A percentile compares a stretch with the other conserved stretches of the same genome.
Conservation (phyloP, 1,140 invertebrate genomes). For the Bombyx mori region DNA sequence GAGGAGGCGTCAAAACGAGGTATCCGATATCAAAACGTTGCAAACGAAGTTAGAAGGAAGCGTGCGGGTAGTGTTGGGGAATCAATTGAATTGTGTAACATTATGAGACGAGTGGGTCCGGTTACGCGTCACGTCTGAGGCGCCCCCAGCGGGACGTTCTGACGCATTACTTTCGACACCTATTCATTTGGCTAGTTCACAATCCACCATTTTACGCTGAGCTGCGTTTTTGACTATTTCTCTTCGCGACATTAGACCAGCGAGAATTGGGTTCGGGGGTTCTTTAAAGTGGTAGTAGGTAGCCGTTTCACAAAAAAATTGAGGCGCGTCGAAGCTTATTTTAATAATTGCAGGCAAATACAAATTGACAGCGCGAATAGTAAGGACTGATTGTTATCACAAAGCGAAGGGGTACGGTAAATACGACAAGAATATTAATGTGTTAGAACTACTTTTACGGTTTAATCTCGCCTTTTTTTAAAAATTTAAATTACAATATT, state of each 20-base stretch:
- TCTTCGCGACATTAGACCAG: conserved; percentile 4
- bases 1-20: conserved; percentile 54
- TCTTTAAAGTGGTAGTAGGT: conserved; percentile 10
- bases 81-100: conserved; percentile 69
- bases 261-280: conserved; percentile 13
- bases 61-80: conserved; percentile 64
- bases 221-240: conserved; percentile 4
- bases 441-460: no score
- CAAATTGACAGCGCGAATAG: conserved; percentile 56
- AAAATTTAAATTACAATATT: no score
- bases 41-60: conserved; percentile 63
- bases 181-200: conserved; percentile 56
- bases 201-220: conserved; percentile 5
- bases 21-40: conserved; percentile 68
- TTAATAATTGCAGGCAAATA: conserved; percentile 62
- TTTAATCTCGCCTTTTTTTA: no score
- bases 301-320: conserved; percentile 23
- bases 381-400: conserved; percentile 52
- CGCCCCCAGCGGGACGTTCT: conserved; percentile 33
- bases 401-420: conserved; percentile 23
- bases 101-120: conserved; percentile 61
- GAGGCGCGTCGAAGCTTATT: conserved; percentile 32
- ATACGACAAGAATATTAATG: no score
- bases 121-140: conserved; percentile 55
- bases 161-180: conserved; percentile 62